phyloP scores from a whole-genome alignment of 2,113 vertebrate species.

The Beaufortia kweichowensis region DNA sequence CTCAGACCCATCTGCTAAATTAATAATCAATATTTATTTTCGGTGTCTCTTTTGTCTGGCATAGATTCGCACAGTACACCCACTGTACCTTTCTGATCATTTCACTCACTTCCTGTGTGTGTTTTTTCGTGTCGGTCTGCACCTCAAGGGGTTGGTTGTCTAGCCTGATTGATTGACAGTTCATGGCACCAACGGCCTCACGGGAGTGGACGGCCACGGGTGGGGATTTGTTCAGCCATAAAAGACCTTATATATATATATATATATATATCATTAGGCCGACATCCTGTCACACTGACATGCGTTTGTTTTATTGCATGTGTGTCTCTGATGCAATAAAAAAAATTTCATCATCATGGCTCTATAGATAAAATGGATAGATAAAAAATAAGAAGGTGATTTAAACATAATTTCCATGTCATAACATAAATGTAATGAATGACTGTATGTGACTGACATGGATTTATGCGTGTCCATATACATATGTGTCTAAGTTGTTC shows the following conservation, averaged over 20 bases:
- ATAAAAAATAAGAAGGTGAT: neutral
- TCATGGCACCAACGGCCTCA: conserved; percentile 31
- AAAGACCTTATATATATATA: conserved; percentile 50
- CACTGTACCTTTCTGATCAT: neutral
- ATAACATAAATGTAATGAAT: neutral
- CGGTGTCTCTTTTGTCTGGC: too few species aligned
- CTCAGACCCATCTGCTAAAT: too few species aligned
- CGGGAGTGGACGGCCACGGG: conserved; percentile 30
- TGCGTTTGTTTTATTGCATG: conserved; percentile 27
- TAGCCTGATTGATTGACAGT: conserved; percentile 57
- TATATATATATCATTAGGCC: too few species aligned
- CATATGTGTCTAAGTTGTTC: too few species aligned
- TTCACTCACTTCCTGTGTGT: neutral
- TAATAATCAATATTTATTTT: too few species aligned
- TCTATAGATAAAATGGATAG: neutral
- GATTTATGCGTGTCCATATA: neutral
- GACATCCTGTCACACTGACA: conserved; percentile 32
- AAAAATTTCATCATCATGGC: conserved; percentile 22
- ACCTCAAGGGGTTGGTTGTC: conserved; percentile 31
- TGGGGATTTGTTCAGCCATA: conserved; percentile 44
- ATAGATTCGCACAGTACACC: neutral
- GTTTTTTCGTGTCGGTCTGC: conserved; percentile 2
- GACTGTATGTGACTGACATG: too few species aligned
- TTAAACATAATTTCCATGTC: neutral
- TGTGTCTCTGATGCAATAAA: conserved; percentile 16